These are phyloP conservation scores for Microchirus variegatus DNA, from an alignment of 2,797 vertebrate genomes.

Conservation along the genomic window DNA sequence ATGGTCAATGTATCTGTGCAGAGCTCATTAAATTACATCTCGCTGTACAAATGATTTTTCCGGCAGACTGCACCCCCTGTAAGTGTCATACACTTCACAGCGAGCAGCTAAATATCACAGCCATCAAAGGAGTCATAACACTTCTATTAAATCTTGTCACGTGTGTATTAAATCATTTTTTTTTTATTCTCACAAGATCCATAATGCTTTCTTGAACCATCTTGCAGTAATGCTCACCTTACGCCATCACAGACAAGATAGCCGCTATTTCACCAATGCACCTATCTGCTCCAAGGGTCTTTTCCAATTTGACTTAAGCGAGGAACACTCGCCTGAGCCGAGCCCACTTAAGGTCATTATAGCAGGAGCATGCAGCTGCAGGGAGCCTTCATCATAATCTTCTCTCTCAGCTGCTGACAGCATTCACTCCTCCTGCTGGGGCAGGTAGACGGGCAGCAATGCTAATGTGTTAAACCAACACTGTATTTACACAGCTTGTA, in stretches of 20 bases:
- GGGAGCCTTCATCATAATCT: constrained; percentile 47
- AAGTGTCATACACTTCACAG: too few relatives aligned
- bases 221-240: constrained; percentile 25
- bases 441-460: constrained; percentile 32
- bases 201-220: constrained; percentile 12
- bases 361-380: constrained; percentile 31
- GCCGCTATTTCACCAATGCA: constrained; percentile 25
- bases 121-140: not conserved
- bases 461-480: constrained; percentile 12
- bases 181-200: constrained; percentile 5
- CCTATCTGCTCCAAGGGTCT: constrained; percentile 44
- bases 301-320: constrained; percentile 66
- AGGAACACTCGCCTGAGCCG: constrained; percentile 55
- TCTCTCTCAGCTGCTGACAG: constrained; percentile 16
- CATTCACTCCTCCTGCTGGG: constrained; percentile 11
- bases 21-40: not conserved
- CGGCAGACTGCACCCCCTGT: too few relatives aligned
- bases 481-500: constrained; percentile 23
- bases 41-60: too few relatives aligned
- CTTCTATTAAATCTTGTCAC: constrained; percentile 8
- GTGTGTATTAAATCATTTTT: constrained; percentile 12
- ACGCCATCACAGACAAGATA: constrained; percentile 35
- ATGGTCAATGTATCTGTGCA: not conserved
- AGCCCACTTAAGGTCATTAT: constrained; percentile 51
- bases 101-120: too few relatives aligned